Evolutionary conservation across 1,140 invertebrate genomes (phyloP).

Genomic region (Vanessa atalanta): DNA sequence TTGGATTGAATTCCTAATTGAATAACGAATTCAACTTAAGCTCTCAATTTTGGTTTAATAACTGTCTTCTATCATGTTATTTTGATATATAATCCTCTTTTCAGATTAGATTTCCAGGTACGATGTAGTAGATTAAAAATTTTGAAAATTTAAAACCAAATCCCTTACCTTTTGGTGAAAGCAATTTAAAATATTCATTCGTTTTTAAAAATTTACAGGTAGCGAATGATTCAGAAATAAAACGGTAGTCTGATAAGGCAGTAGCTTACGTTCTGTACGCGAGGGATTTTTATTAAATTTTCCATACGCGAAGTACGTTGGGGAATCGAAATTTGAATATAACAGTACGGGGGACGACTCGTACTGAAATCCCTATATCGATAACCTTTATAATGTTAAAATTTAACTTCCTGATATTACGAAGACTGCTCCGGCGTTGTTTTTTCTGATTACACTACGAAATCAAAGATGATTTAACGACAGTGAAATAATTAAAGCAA

Average conservation of each 20-base stretch:
- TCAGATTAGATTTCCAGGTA: not conserved
- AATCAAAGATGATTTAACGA: not conserved
- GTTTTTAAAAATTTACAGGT: constrained; percentile 16
- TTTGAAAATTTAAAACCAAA: no score
- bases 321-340: constrained; percentile 53
- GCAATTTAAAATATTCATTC: constrained; percentile 4
- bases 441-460: not conserved
- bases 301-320: constrained; percentile 51
- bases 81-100: not conserved
- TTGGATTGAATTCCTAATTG: no score
- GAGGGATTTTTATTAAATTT: constrained; percentile 57
- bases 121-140: not conserved
- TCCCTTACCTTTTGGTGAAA: not conserved
- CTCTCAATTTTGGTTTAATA: no score
- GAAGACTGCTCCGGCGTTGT: not conserved
- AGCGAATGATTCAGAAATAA: constrained; percentile 32
- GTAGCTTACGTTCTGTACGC: constrained; percentile 46
- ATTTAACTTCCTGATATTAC: constrained; percentile 13
- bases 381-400: constrained; percentile 23
- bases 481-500: no score
- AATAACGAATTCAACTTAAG: no score
- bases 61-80: not conserved
- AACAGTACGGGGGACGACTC: constrained; percentile 20
- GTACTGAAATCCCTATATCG: constrained; percentile 18
- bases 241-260: constrained; percentile 30